These are phyloP conservation scores for Macrosoma leucophasiata DNA, from an alignment of 2,888 invertebrate species.

Conservation along the genomic window DNA sequence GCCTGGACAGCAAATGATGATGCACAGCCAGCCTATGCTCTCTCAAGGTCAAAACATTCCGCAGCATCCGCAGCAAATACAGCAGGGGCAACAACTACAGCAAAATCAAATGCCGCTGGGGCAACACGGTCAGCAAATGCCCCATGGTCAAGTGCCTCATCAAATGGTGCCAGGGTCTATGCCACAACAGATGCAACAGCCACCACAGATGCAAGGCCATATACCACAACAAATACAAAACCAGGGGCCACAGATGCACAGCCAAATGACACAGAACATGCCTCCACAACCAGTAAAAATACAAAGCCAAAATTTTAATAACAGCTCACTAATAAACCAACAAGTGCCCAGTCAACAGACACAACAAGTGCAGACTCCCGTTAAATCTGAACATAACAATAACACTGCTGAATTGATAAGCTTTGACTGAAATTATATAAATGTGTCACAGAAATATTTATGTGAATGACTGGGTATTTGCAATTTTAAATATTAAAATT, in stretches of 20 bases:
- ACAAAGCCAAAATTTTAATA: constrained; percentile 34
- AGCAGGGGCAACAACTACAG: too few relatives aligned
- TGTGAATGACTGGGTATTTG: constrained; percentile 42
- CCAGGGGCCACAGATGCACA: constrained; percentile 29
- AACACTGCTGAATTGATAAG: constrained; percentile 87
- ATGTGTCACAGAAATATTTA: constrained; percentile 31
- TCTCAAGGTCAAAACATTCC: too few relatives aligned
- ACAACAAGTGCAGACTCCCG: constrained; percentile 42
- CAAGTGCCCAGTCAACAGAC: constrained; percentile 30
- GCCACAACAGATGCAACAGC: too few relatives aligned
- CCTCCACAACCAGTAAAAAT: constrained; percentile 25
- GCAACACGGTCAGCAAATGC: too few relatives aligned
- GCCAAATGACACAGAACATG: constrained; percentile 31
- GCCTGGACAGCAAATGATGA: too few relatives aligned
- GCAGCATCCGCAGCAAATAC: too few relatives aligned
- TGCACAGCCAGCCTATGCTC: too few relatives aligned
- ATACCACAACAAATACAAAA: constrained; percentile 18
- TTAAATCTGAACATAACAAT: constrained; percentile 60
- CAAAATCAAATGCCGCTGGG: too few relatives aligned
- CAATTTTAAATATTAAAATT: too few relatives aligned
- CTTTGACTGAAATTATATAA: constrained; percentile 78
- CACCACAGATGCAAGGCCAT: constrained; percentile 29
- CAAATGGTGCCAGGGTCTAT: too few relatives aligned
- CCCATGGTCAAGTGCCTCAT: too few relatives aligned
- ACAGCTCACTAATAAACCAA: constrained; percentile 26